phyloP scores from a whole-genome alignment of 2,888 invertebrate genomes.

The Noctua janthe region DNA sequence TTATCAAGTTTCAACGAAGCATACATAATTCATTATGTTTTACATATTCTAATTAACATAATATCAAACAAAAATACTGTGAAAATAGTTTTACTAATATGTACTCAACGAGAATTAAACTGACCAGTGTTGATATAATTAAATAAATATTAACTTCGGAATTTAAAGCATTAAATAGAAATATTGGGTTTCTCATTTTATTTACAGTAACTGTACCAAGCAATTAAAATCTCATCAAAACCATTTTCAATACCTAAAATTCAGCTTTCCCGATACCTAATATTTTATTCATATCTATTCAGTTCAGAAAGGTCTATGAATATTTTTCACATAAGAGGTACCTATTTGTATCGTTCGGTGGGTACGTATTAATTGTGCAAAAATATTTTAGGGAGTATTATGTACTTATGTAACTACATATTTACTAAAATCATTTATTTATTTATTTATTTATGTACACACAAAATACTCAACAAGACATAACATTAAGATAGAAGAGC shows the following conservation, averaged over 20 bases:
- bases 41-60: background rate
- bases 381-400: background rate
- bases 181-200: background rate
- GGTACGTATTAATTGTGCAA: background rate
- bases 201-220: background rate
- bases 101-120: background rate
- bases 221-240: conserved; percentile 4
- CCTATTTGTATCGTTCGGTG: background rate
- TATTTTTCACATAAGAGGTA: background rate
- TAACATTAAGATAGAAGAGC: too few relatives aligned
- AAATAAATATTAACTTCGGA: conserved; percentile 12
- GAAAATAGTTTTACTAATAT: conserved; percentile 7
- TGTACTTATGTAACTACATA: too few relatives aligned
- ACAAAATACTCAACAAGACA: too few relatives aligned
- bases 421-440: too few relatives aligned
- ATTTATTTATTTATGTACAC: too few relatives aligned
- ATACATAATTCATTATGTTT: background rate
- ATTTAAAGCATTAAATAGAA: background rate
- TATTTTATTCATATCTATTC: conserved; percentile 7
- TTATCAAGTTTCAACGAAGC: background rate
- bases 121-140: background rate
- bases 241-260: background rate
- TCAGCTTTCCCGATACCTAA: background rate
- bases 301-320: background rate
- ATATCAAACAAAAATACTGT: background rate